Evolutionary conservation across 2,888 invertebrate species (phyloP).

Genomic region (Drosophila cracens): DNA sequence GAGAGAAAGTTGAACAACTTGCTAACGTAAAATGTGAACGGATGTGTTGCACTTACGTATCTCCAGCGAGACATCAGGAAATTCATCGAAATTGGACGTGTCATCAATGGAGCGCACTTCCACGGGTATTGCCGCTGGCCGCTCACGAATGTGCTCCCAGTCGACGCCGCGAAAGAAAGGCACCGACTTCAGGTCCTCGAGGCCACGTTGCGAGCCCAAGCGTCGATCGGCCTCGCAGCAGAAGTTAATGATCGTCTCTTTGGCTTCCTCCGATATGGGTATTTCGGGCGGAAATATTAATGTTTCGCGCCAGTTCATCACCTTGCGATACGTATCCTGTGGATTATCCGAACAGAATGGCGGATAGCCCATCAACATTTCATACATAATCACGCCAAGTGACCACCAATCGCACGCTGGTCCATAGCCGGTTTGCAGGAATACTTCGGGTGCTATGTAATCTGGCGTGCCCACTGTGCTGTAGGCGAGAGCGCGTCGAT

Average conservation of each 20-base stretch:
- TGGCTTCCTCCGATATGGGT: constrained; percentile 98
- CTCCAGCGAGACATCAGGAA: constrained; percentile 99
- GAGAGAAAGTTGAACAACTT: neutral
- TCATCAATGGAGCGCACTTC: constrained; percentile 99
- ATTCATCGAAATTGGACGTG: constrained; percentile 99
- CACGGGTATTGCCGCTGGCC: constrained; percentile 98
- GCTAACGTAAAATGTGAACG: neutral
- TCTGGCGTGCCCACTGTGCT: constrained; percentile 99
- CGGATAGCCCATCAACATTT: constrained; percentile 99
- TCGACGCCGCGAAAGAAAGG: constrained; percentile 98
- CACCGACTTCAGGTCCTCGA: constrained; percentile 96
- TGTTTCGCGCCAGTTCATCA: constrained; percentile 99
- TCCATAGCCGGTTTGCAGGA: constrained; percentile 98
- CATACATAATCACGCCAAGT: constrained; percentile 99
- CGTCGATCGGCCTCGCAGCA: constrained; percentile 98
- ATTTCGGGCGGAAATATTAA: constrained; percentile 99
- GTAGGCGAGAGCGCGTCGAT: constrained; percentile 96
- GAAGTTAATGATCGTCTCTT: constrained; percentile 97
- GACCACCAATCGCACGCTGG: constrained; percentile 99
- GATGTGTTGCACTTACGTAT: constrained; percentile 91
- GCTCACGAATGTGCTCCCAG: constrained; percentile 99
- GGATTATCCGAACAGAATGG: constrained; percentile 98
- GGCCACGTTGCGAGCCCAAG: constrained; percentile 94
- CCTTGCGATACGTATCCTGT: constrained; percentile 88
- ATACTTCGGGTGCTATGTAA: constrained; percentile 99